Evolutionary conservation across 2,888 invertebrate species (phyloP).

Genomic region (Nomada fucata): DNA sequence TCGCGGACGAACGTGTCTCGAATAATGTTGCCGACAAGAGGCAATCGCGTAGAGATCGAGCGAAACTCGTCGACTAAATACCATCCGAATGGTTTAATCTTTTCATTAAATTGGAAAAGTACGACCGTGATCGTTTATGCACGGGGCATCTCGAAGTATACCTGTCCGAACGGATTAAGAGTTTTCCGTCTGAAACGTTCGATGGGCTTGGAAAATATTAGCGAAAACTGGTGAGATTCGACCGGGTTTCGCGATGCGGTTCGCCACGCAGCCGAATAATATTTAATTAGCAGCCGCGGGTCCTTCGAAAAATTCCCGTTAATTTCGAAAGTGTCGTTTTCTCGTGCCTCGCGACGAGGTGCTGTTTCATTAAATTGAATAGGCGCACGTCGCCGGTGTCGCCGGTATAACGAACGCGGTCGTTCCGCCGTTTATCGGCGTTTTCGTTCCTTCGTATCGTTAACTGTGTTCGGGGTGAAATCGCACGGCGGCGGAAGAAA

Average conservation of each 20-base stretch:
- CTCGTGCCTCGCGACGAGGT: background rate
- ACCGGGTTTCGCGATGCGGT: background rate
- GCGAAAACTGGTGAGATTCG: background rate
- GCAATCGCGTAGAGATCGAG: too few relatives aligned
- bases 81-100: too few relatives aligned
- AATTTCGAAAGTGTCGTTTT: slow-evolving; percentile 5
- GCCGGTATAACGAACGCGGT: background rate
- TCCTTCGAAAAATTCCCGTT: background rate
- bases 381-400: too few relatives aligned
- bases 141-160: too few relatives aligned
- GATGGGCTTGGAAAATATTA: slow-evolving; percentile 10
- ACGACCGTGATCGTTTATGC: too few relatives aligned
- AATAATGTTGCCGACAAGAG: too few relatives aligned
- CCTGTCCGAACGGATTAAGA: too few relatives aligned
- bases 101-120: too few relatives aligned
- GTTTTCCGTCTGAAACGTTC: background rate
- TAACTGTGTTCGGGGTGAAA: background rate
- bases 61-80: too few relatives aligned
- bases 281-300: slow-evolving; percentile 12
- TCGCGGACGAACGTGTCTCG: too few relatives aligned
- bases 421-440: background rate
- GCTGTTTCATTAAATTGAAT: slow-evolving; percentile 10
- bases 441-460: background rate
- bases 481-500: background rate
- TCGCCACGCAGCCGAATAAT: slow-evolving; percentile 2